phyloP scores from a whole-genome alignment of 2,888 invertebrate genomes.

The Saturnia pavonia region DNA sequence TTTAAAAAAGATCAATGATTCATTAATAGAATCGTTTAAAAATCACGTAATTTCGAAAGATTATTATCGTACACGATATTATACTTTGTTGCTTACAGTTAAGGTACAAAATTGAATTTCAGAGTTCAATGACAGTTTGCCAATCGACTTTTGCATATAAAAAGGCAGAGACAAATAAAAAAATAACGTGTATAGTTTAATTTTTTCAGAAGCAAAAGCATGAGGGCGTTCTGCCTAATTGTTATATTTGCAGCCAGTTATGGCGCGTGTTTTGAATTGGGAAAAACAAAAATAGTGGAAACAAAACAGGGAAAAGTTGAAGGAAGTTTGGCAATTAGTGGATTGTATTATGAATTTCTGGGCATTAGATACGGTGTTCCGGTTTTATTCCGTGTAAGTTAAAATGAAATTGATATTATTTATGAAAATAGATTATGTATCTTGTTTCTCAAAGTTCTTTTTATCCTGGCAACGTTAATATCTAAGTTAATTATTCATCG shows the following conservation, averaged over 20 bases:
- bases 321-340: conserved; percentile 57
- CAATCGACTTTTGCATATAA: conserved; percentile 16
- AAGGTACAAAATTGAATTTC: conserved; percentile 2
- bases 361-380: conserved; percentile 66
- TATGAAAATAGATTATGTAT: no score
- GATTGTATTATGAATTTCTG: conserved; percentile 64
- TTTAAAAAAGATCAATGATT: conserved; percentile 3
- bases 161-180: conserved; percentile 6
- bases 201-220: conserved; percentile 30
- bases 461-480: no score
- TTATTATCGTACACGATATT: background rate
- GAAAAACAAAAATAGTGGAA: conserved; percentile 51
- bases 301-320: conserved; percentile 68
- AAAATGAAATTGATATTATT: background rate
- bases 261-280: conserved; percentile 1
- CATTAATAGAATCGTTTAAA: conserved; percentile 19
- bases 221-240: conserved; percentile 38
- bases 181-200: conserved; percentile 26
- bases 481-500: no score
- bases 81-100: background rate
- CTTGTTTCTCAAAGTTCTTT: no score
- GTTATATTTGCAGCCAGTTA: conserved; percentile 38
- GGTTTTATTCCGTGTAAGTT: conserved; percentile 63
- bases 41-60: conserved; percentile 27
- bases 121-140: background rate